phyloP scores from a whole-genome alignment of 2,888 invertebrate species.

The Polylopha cassiicola region DNA sequence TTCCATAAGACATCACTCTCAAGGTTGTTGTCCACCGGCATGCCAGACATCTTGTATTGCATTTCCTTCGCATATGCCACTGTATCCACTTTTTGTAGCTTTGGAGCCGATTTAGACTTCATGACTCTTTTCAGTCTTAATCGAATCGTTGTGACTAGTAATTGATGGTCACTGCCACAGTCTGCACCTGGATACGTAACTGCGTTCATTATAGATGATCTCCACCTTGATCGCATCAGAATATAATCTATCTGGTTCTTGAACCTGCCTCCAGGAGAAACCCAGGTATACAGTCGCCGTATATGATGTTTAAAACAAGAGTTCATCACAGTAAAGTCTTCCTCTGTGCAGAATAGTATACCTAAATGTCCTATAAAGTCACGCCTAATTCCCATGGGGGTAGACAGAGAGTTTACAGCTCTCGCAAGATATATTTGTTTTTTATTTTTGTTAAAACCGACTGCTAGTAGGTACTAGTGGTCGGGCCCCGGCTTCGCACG shows the following conservation, averaged over 20 bases:
- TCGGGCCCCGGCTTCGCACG: too few species aligned
- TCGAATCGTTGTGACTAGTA: neutral
- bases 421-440: too few species aligned
- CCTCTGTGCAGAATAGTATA: neutral
- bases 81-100: neutral
- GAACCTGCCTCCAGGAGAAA: conserved; percentile 10
- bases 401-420: too few species aligned
- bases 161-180: conserved; percentile 4
- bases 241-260: conserved; percentile 19
- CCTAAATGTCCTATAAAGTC: too few species aligned
- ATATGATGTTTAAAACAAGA: neutral
- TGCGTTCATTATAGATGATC: conserved; percentile 8
- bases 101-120: neutral
- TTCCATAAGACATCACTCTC: neutral
- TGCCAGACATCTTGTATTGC: neutral
- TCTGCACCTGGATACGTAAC: conserved; percentile 13
- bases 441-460: too few species aligned
- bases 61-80: neutral
- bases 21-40: neutral
- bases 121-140: neutral
- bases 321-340: neutral
- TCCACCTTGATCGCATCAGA: conserved; percentile 7
- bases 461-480: too few species aligned
- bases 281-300: conserved; percentile 12
- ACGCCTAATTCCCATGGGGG: too few species aligned